Base-by-base conservation (phyloP, 2,113 vertebrate species). In the Maylandia zebra region DNA sequence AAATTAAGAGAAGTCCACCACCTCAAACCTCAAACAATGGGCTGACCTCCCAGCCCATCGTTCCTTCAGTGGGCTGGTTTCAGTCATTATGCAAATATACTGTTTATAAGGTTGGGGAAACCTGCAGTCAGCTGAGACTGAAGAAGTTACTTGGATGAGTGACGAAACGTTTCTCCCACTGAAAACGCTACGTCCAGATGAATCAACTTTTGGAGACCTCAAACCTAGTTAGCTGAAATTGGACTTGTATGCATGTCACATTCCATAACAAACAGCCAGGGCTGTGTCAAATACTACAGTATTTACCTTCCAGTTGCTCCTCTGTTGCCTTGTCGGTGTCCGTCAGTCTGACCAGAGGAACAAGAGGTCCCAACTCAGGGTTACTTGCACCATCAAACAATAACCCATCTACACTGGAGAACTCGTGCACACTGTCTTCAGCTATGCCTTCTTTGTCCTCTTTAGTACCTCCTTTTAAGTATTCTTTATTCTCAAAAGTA, bases 241-340 rank as follows among this genome's bases (percentile, higher is more conserved):
- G 17, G 17, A 34, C 0, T 30, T 0, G 64, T 69, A 22, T 69
- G 11, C 34, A n/a, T n/a, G 45, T 52, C 64, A 8, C 12, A 10
- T n/a, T 56, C 13, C 9, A n/a, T 9, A 10, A 79, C 19, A 81
- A 55, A 24, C 50, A 59, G 24, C 24, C 34, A 55, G 71, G 43
- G 43, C 8, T 32, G 48, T 13, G 57, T 9, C 48, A 74, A 57
- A 52, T 79, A 32, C 1, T 12, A 34, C 5, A 43, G 53, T 27
- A 66, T 82, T 89, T 94, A 93, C 91, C 92, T 93, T 89, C 79
- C 19, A 4, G 38, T 17, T 32, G 74, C 32, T 93, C 69, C 53
- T 87, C 85, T 1, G 5, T 30, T 61, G 61, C 53, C 36, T 64
- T 66, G 59, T 27, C 56, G 34, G 30, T 10, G 5, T 79, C 74